These are phyloP conservation scores for Lates japonicus DNA, from an alignment of 2,797 vertebrate genomes.

Conservation along the genomic window DNA sequence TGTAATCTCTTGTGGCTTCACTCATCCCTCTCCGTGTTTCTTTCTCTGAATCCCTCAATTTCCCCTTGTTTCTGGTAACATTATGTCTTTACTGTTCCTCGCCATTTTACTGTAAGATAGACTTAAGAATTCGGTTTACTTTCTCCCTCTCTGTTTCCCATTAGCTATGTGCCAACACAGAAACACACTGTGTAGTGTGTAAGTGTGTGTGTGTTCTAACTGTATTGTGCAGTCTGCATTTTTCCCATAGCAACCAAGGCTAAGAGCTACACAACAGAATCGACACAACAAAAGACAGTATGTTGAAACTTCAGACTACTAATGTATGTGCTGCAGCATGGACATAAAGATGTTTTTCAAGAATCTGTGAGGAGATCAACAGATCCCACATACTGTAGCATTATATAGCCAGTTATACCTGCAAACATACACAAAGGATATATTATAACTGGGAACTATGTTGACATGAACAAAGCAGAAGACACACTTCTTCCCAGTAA, in stretches of 20 bases:
- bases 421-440: neutral
- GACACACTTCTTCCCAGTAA: neutral
- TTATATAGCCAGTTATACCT: neutral
- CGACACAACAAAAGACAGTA: neutral
- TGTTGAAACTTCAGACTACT: neutral
- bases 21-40: neutral
- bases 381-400: neutral
- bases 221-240: neutral
- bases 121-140: neutral
- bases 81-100: neutral
- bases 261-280: neutral
- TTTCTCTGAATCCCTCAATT: neutral
- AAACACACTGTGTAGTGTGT: neutral
- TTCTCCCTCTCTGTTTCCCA: neutral
- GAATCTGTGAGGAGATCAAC: no score
- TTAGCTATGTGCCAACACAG: slow-evolving; percentile 13
- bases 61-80: neutral
- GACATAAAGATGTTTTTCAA: neutral
- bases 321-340: neutral
- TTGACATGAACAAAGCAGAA: slow-evolving; percentile 10
- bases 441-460: neutral
- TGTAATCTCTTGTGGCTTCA: neutral
- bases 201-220: neutral
- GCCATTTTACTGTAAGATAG: neutral
- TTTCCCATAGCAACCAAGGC: slow-evolving; percentile 4